Evolutionary conservation across 2,888 invertebrate species (phyloP), one percentile per base, ranked within the genome.

Genomic region (Acholoe squamosa): DNA sequence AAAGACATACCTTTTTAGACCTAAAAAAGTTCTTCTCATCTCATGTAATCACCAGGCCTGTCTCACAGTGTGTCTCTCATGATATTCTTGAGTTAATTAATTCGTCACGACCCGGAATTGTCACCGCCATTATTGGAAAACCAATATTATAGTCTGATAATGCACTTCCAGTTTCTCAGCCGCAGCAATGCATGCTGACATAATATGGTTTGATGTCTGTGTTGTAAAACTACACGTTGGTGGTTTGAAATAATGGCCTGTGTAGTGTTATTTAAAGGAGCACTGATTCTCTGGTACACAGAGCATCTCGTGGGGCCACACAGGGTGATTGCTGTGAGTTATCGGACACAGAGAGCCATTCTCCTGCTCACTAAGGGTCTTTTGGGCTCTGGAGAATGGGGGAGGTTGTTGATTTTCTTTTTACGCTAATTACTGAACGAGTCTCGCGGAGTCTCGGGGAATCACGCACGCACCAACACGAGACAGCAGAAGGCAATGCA

Each of bases 311-410:
- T 19, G 61, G 61, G 61, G n/a, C 61, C 61, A 61, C 61, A 61
- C 61, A 61, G 61, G 61, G 61, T n/a, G 61, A n/a, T n/a, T n/a
- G 61, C 22, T 12, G 61, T 61, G 61, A 61, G 61, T 61, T 61
- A 61, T 61, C n/a, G 61, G 61, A n/a, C 19, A 61, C 61, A 19
- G n/a, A 19, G 22, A 61, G 61, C 14, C n/a, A 43, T 43, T 43
- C 43, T 43, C 43, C 10, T 3, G 43, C 43, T 43, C 43, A 43
- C 43, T 43, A 43, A 43, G 43, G 43, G 43, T 43, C 31, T 28
- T 28, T 71, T 28, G 14, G 28, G 28, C 71, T 0, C 28, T 28
- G 25, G 71, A 14, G 28, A 25, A 71, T 71, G 71, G 71, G 31
- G 28, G 25, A 25, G 14, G 71, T 71, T 71, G 71, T 71, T 71